phyloP scores from a whole-genome alignment of 2,888 invertebrate genomes.

The Polyommatus icarus region DNA sequence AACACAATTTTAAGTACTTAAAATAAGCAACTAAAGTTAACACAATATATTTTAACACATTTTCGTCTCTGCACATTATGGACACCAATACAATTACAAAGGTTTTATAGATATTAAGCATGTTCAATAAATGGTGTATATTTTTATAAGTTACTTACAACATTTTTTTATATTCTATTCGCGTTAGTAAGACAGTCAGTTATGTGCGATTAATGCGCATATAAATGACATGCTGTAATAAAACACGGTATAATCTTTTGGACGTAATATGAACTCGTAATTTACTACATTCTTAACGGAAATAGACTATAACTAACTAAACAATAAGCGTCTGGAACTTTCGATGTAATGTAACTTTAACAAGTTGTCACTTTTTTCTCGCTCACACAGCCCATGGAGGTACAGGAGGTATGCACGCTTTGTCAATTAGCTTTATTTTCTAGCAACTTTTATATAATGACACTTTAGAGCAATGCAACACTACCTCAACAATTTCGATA shows the following conservation, averaged over 20 bases:
- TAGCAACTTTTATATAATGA: background rate
- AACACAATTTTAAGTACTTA: background rate
- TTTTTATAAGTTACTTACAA: background rate
- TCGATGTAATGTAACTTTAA: constrained; percentile 30
- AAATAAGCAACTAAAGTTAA: background rate
- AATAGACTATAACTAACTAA: background rate
- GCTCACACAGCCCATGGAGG: constrained; percentile 83
- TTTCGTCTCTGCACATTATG: background rate
- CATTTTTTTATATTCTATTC: no score
- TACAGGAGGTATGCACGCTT: constrained; percentile 82
- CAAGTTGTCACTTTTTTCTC: constrained; percentile 42
- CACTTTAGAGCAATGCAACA: no score
- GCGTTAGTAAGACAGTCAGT: no score
- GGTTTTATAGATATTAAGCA: background rate
- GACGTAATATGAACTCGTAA: no score
- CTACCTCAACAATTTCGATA: no score
- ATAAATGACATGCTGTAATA: no score
- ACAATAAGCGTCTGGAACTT: background rate
- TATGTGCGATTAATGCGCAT: no score
- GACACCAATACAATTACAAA: background rate
- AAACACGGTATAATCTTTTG: no score
- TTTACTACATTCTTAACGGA: no score
- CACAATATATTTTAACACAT: background rate
- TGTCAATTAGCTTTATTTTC: constrained; percentile 16
- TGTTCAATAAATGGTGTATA: background rate